These are phyloP conservation scores for Coecobrya sp. DNA, from an alignment of 2,888 invertebrate species.

Conservation along the genomic window DNA sequence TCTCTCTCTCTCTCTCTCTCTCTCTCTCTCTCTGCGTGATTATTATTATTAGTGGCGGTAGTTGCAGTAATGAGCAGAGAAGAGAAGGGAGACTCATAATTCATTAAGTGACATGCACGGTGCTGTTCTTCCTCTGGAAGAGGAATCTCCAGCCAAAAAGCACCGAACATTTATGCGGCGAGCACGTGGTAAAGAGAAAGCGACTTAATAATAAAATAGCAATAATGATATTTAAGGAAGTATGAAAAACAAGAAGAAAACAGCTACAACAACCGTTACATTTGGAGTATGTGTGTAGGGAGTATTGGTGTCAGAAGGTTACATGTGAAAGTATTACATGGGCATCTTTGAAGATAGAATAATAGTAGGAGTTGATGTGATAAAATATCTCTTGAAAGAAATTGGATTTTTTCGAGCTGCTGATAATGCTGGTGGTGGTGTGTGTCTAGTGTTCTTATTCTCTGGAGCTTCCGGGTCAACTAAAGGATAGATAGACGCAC, in stretches of 20 bases:
- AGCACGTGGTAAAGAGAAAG: neutral
- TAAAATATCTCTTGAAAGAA: slow-evolving; percentile 45
- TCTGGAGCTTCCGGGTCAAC: slow-evolving; percentile 44
- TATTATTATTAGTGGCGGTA: neutral
- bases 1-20: neutral
- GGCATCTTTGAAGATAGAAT: neutral
- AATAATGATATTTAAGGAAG: neutral
- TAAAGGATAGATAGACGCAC: neutral
- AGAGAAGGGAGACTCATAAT: neutral
- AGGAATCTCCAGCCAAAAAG: neutral
- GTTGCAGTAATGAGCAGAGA: neutral
- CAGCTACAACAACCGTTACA: neutral
- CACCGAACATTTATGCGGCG: neutral
- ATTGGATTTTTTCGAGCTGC: slow-evolving; percentile 28
- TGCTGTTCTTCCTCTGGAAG: neutral
- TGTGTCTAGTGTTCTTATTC: neutral
- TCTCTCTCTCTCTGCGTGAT: neutral
- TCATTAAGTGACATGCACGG: slow-evolving; percentile 10
- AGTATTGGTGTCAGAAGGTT: no score
- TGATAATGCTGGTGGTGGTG: neutral
- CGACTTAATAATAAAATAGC: neutral
- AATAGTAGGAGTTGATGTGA: slow-evolving; percentile 22
- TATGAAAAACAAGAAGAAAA: neutral
- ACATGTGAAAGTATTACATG: neutral
- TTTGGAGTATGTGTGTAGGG: neutral